Base-by-base conservation (phyloP, 1,140 invertebrate species). In the Drosophila tristis region DNA sequence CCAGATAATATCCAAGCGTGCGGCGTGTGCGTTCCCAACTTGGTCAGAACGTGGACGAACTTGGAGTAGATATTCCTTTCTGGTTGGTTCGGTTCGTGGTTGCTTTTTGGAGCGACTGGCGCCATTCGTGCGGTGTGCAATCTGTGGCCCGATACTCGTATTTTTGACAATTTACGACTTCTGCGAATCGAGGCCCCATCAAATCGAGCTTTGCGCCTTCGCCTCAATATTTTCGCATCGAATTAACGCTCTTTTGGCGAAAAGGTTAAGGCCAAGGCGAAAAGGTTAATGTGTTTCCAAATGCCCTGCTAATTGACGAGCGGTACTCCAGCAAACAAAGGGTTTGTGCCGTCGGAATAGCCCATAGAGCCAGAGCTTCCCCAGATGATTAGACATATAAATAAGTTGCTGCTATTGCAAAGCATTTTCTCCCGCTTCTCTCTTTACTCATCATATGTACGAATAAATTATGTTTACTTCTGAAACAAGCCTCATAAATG, bases 251-350 rank as follows among this genome's bases (percentile, higher is more conserved):
- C 50, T 65, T 75, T 23, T 25, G 55, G 20, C 49, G 20, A 13
- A 64, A 86, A 82, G 84, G 82, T 78, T 78, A 86, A 81, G 82
- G 82, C 74, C 45, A 87, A 71, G 70, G 78, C 66, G 74, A 72
- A 78, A 53, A 62, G 82, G 82, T 87, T 87, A 87, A 87, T 87
- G 82, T 73, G 66, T 82, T 82, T 86, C 80, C 82, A 89, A 87
- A 78, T 82, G 50, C 71, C 60, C 61, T 78, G 82, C 75, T 82
- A 87, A 87, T 87, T 87, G 75, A 29, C 49, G 42, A 56, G 65
- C 78, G 70, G 56, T 56, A 54, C 47, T 68, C 35, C 44, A 42
- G 49, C 55, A 55, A 56, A 68, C 48, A 76, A 68, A 76, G 56
- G 73, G 55, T 25, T 26, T 35, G 23, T 9, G 2, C 25, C 7